A percentile compares a stretch with the other conserved stretches of the same genome.
These are phyloP conservation scores for Ctenopoma kingsleyae DNA, from an alignment of 2,797 vertebrate genomes.

Conservation along the genomic window DNA sequence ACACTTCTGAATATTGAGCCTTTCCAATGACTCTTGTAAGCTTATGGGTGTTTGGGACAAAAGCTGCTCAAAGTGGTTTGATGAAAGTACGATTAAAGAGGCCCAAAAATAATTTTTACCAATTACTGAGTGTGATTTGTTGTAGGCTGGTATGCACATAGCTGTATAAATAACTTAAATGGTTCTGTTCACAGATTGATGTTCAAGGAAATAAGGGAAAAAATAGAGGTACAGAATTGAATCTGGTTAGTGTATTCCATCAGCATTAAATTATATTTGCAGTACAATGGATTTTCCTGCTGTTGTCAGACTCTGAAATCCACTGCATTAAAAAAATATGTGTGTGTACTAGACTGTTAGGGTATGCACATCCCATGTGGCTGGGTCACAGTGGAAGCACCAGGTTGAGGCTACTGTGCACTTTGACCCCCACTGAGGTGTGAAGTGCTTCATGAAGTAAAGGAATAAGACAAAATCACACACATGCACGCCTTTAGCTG, in stretches of 20 bases:
- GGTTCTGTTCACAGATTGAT: constrained; percentile 19
- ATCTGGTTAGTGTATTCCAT: background rate
- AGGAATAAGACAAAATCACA: constrained; percentile 35
- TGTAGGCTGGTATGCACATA: constrained; percentile 44
- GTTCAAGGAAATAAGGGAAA: constrained; percentile 5
- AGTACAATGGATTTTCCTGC: background rate
- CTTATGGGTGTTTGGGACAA: constrained; percentile 23
- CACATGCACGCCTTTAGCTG: constrained; percentile 42
- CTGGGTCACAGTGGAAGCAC: constrained; percentile 32
- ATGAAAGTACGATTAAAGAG: constrained; percentile 50
- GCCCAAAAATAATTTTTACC: constrained; percentile 44
- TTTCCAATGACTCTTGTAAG: constrained; percentile 33
- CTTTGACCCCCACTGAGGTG: constrained; percentile 68
- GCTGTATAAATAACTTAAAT: constrained; percentile 50
- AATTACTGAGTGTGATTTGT: constrained; percentile 40
- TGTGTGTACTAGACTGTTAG: background rate
- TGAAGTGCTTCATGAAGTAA: constrained; percentile 68
- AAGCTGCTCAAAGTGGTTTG: constrained; percentile 51
- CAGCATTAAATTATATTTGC: background rate
- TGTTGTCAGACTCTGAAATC: background rate
- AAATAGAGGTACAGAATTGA: constrained; percentile 11
- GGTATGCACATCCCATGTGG: constrained; percentile 29
- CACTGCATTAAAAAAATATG: background rate
- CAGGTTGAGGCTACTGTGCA: constrained; percentile 51
- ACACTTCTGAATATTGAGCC: constrained; percentile 33